These are phyloP conservation scores for Prunella fulvescens DNA, from an alignment of 2,113 vertebrate species.

Conservation along the genomic window DNA sequence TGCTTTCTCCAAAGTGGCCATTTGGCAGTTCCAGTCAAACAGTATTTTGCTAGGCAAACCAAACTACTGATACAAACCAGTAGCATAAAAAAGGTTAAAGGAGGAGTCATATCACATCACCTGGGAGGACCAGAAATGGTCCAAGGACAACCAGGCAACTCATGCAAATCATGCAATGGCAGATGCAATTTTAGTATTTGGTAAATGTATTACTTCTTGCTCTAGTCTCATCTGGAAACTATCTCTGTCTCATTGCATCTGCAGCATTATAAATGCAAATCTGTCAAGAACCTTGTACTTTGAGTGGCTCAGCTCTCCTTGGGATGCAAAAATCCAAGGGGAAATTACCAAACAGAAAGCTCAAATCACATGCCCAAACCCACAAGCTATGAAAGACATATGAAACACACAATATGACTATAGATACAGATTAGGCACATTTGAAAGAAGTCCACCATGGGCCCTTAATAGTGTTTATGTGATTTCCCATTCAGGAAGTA, in stretches of 20 bases:
- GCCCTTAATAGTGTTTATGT: neutral
- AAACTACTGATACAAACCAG: neutral
- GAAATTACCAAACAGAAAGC: neutral
- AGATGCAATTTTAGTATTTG: neutral
- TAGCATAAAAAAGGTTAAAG: neutral
- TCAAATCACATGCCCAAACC: neutral
- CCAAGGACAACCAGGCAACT: neutral
- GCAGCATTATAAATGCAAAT: neutral
- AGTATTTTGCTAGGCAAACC: neutral
- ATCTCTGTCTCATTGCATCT: neutral
- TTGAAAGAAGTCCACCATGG: neutral
- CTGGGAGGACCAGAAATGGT: neutral
- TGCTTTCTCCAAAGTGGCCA: neutral
- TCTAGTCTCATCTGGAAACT: neutral
- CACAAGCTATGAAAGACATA: neutral
- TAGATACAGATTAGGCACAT: neutral
- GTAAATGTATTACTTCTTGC: neutral
- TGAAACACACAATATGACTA: neutral
- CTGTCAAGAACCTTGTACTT: neutral
- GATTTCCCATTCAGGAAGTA: neutral
- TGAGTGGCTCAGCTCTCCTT: neutral
- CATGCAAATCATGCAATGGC: neutral
- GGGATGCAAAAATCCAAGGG: rapidly evolving
- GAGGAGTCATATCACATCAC: neutral
- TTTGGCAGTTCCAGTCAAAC: neutral